Base-by-base conservation (phyloP, 2,888 invertebrate genomes). In the Sarcophaga variegata region DNA sequence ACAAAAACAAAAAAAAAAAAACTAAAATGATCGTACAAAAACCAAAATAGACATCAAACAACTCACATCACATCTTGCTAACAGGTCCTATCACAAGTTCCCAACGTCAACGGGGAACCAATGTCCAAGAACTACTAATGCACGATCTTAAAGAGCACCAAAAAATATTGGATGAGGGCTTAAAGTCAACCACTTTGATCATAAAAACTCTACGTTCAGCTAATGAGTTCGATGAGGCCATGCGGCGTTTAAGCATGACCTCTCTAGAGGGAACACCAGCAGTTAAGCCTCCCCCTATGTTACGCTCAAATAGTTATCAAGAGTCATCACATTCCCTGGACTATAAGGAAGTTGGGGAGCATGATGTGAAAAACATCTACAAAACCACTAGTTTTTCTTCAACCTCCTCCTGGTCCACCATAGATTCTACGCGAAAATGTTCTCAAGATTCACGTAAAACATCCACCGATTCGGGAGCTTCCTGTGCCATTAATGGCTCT, bases 121-220 rank as follows among this genome's bases (percentile, higher is more conserved):
- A 90, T 71, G 90, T 90, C 47, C 92, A 92, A 88, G 90, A 92
- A 82, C 85, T 91, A 14, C 81, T 92, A 76, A 89, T 92, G 69
- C 90, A 91, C 80, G 91, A 92, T 88, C 86, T 92, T 49, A 91
- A 91, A 71, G 89, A 90, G 70, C 92, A 92, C 88, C 92, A 92
- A 83, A 91, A 91, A 70, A 90, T 92, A 76, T 89, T 92, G 5
- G 92, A 91, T 81, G 91, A 93, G 80, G 92, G 93, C 12, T 88
- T 93, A 62, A 94, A 94, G 88, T 93, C 94, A 37, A 94, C 93
- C 0, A 93, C 94, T 14, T 90, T 94, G 14, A 94, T 94, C 45
- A 94, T 94, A 89, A 91, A 90, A 86, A 93, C 93, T 1, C 92
- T 93, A 89, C 92, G 93, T 20, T 93, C 93, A 20, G 93, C 93